phyloP scores from a whole-genome alignment of 2,113 vertebrate genomes.

The Centropus bengalensis region DNA sequence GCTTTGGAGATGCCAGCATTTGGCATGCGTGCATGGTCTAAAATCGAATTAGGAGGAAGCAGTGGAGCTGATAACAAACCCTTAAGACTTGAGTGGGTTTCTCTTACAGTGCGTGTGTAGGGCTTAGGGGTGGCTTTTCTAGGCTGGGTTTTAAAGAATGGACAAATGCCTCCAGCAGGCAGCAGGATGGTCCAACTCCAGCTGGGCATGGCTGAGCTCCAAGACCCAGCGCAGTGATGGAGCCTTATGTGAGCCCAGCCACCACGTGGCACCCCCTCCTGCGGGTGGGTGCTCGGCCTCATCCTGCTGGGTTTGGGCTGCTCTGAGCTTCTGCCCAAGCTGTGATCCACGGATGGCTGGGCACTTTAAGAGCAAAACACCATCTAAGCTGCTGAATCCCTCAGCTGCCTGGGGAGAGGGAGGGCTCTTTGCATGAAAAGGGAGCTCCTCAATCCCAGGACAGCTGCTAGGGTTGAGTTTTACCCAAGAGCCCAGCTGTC shows the following conservation, averaged over 20 bases:
- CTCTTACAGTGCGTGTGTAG: rapidly evolving
- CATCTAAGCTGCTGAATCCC: background rate
- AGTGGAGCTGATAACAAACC: background rate
- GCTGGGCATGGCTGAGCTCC: background rate
- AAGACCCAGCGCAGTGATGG: background rate
- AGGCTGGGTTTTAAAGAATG: background rate
- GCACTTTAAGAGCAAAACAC: background rate
- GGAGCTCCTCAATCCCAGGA: background rate
- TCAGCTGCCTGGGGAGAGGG: slow-evolving; percentile 22
- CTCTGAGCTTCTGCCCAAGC: background rate
- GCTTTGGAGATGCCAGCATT: background rate
- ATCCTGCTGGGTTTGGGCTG: background rate
- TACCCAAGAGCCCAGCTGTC: slow-evolving; percentile 40
- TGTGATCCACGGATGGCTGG: background rate
- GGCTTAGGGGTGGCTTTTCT: background rate
- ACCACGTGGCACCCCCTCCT: rapidly evolving
- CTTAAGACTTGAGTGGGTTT: background rate
- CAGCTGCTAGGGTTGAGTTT: slow-evolving; percentile 61
- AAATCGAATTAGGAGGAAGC: background rate
- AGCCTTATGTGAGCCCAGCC: background rate
- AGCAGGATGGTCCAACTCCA: background rate
- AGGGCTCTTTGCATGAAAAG: background rate
- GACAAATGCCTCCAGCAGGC: background rate
- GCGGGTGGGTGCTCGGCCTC: rapidly evolving
- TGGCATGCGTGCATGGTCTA: background rate